Conservation (phyloP, 2,797 vertebrate species). For the Argya squamiceps region DNA sequence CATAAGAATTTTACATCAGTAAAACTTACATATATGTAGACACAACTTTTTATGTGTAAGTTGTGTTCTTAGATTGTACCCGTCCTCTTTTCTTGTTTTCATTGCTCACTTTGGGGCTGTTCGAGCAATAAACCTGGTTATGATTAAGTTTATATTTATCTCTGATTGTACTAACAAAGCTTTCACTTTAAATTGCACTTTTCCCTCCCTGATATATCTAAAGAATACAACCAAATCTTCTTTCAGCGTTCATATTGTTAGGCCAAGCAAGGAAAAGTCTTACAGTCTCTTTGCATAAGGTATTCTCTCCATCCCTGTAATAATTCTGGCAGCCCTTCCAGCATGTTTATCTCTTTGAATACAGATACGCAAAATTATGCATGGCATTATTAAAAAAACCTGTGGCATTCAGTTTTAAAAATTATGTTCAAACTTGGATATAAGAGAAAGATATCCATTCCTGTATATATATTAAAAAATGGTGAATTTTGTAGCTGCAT, state of each 20-base stretch:
- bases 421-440: rapidly evolving
- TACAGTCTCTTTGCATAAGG: neutral
- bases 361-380: neutral
- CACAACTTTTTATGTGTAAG: neutral
- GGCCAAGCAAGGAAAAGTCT: neutral
- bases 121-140: neutral
- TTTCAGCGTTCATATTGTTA: neutral
- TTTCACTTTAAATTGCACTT: neutral
- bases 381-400: neutral
- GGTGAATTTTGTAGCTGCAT: neutral
- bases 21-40: neutral
- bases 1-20: rapidly evolving
- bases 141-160: neutral
- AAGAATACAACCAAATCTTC: neutral
- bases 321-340: neutral
- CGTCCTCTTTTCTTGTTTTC: neutral
- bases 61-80: neutral
- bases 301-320: neutral
- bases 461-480: neutral
- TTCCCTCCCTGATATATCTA: neutral
- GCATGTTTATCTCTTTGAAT: neutral
- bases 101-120: neutral
- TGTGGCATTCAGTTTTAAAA: neutral
- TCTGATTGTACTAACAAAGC: neutral
- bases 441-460: neutral